A percentile compares a stretch with the other conserved stretches of the same genome.
Evolutionary conservation across 2,113 vertebrate genomes (phyloP).

Genomic region (Pseudorhombus dupliciocellatus): DNA sequence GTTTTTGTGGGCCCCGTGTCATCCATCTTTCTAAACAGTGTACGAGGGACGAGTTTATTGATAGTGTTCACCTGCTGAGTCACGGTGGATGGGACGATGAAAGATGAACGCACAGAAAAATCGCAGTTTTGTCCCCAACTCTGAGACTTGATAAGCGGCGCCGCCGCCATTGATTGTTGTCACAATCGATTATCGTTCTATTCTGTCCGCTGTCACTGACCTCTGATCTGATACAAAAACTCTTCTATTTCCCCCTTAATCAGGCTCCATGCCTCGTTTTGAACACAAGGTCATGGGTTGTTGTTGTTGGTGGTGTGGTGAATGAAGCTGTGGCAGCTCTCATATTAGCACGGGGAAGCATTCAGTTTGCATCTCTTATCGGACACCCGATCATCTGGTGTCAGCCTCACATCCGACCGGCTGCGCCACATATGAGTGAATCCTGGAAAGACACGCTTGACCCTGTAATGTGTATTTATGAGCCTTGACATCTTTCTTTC

Average conservation of each 20-base stretch:
- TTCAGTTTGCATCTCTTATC: background rate
- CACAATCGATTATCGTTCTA: background rate
- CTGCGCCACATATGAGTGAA: too few species aligned
- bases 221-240: background rate
- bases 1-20: too few species aligned
- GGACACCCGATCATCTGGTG: background rate
- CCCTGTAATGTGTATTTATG: too few species aligned
- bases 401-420: too few species aligned
- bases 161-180: background rate
- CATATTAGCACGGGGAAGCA: too few species aligned
- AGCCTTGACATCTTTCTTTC: too few species aligned
- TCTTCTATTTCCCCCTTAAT: background rate
- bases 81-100: background rate
- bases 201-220: background rate
- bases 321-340: background rate
- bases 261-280: background rate
- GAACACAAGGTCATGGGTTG: background rate
- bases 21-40: too few species aligned
- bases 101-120: too few species aligned
- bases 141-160: too few species aligned
- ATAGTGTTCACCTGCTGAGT: constrained; percentile 32
- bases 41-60: too few species aligned
- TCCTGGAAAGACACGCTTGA: too few species aligned
- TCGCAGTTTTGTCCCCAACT: too few species aligned
- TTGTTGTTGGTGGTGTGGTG: background rate